Base-by-base conservation (phyloP, 2,888 invertebrate species). In the Phoenoteleia sp. region DNA sequence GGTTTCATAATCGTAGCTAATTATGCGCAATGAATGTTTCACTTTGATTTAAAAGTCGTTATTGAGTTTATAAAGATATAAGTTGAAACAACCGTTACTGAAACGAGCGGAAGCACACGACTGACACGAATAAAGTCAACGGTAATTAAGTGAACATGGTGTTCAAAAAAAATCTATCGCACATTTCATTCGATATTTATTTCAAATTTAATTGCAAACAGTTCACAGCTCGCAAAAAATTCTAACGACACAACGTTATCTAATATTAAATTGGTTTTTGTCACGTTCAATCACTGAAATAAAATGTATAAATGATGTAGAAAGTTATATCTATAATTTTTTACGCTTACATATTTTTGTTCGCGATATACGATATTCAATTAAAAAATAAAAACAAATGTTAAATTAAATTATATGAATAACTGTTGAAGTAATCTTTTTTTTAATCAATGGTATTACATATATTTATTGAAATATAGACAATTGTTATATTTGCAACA, bases 111-210 rank as follows among this genome's bases (percentile, higher is more conserved):
- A 85, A 85, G 77, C 82, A 85, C 80, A 80, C 82, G 85, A 85
- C 85, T 85, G 85, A 85, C 85, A 85, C 82, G 82, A 85, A 85
- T 85, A 82, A 82, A 85, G 75, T 79, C 79, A 85, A 85, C 85
- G 82, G 82, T 82, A 82, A 82, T 75, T 71, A 79, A 75, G 56
- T 60, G 85, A 81, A 81, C 69, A 77, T 56, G 74, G 77, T 58
- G 74, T 66, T 71, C 45, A 81, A 75, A 81, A n/a, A 83, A 76
- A 79, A 79, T 83, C 36, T 47, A 39, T 60, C 17, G 23, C 45
- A 62, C 69, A 79, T 83, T 62, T 77, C 72, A 83, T 62, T 60
- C 60, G 54, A 42, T 77, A 79, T 83, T 71, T 66, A 77, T 81
- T 56, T 81, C 56, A 71, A 76, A 36, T 56, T 71, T 76, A 76